phyloP scores from a whole-genome alignment of 2,797 vertebrate genomes.

The Anomalospiza imberbis region DNA sequence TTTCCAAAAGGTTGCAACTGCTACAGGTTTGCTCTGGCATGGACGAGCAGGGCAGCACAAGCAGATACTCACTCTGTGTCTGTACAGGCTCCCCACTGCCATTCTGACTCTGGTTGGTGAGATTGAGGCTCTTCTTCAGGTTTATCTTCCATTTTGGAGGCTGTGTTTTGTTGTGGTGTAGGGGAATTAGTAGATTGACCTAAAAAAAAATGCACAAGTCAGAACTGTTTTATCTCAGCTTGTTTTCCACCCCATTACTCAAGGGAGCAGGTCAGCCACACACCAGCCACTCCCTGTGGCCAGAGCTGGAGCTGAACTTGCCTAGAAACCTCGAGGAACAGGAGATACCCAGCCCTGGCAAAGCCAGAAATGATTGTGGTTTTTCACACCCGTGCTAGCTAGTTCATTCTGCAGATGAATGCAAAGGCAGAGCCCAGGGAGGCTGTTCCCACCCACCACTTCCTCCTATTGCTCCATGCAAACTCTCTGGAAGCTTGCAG shows the following conservation, averaged over 20 bases:
- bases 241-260: not conserved
- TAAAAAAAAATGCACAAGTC: not conserved
- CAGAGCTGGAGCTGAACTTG: not conserved
- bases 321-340: not conserved
- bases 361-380: not conserved
- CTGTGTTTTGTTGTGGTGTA: slow-evolving; percentile 57
- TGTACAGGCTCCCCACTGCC: not conserved
- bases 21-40: not conserved
- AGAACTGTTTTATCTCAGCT: not conserved
- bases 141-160: slow-evolving; percentile 36
- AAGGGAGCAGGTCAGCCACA: not conserved
- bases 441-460: not conserved
- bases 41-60: accelerated
- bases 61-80: slow-evolving; percentile 51
- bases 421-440: not conserved
- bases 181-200: slow-evolving; percentile 65
- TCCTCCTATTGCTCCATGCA: not conserved
- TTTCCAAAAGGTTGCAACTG: not conserved
- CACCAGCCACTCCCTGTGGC: not conserved
- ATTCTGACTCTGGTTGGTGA: slow-evolving; percentile 26
- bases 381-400: not conserved
- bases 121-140: not conserved
- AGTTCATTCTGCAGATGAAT: not conserved
- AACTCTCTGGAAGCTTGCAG: not conserved
- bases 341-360: not conserved